Evolutionary conservation across 2,113 vertebrate genomes (phyloP).

Genomic region (Passer montanus): DNA sequence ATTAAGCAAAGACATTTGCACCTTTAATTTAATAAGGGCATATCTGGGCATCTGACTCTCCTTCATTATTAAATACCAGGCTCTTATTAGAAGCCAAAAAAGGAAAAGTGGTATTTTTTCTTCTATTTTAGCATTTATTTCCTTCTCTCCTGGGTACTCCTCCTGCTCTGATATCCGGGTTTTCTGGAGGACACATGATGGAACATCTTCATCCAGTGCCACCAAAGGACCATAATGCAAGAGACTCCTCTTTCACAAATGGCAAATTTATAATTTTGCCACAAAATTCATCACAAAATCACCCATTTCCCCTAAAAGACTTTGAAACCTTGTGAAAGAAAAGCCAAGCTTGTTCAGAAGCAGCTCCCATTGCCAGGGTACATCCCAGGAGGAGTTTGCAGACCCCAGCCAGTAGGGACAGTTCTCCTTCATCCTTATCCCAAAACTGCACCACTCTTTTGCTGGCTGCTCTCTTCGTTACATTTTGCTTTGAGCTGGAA

Average conservation of each 20-base stretch:
- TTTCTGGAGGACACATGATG: not conserved
- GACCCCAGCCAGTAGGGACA: rapidly evolving
- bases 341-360: not conserved
- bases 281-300: not conserved
- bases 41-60: not conserved
- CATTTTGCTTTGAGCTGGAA: not conserved
- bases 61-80: constrained; percentile 12
- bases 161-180: not conserved
- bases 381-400: not conserved
- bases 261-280: not conserved
- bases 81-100: not conserved
- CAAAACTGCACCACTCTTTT: not conserved
- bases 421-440: not conserved
- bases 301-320: not conserved
- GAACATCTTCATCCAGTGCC: not conserved
- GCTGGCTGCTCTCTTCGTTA: not conserved
- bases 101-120: not conserved
- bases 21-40: constrained; percentile 1
- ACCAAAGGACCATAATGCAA: not conserved
- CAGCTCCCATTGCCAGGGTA: rapidly evolving
- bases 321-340: not conserved
- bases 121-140: not conserved
- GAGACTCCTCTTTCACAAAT: not conserved
- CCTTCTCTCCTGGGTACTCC: not conserved
- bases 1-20: constrained; percentile 24